These are phyloP conservation scores for Drosophila greeni DNA, from an alignment of 2,888 invertebrate genomes.

Conservation along the genomic window DNA sequence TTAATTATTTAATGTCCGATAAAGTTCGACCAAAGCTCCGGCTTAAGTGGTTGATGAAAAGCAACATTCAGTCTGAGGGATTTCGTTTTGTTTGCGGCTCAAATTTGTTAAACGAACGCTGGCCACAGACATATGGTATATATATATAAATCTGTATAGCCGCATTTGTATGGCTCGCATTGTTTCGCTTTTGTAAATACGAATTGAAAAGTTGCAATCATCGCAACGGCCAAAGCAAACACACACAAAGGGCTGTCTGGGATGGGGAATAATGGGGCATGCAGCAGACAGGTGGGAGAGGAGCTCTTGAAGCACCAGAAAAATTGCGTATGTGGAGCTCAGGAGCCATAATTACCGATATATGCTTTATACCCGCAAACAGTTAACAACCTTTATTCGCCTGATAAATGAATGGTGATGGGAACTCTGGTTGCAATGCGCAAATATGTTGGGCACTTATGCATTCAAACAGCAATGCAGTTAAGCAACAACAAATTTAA, in stretches of 20 bases:
- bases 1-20: conserved; percentile 12
- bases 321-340: conserved; percentile 21
- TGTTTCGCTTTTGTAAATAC: conserved; percentile 46
- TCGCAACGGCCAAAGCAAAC: conserved; percentile 31
- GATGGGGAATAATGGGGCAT: conserved; percentile 32
- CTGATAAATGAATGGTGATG: conserved; percentile 16
- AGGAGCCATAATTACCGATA: conserved; percentile 57
- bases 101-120: conserved; percentile 24
- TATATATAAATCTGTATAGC: conserved; percentile 3
- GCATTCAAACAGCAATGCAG: conserved; percentile 50
- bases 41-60: conserved; percentile 20
- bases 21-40: conserved; percentile 14
- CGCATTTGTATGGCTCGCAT: conserved; percentile 31
- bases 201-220: conserved; percentile 59
- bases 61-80: conserved; percentile 5
- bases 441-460: conserved; percentile 56
- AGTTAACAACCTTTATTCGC: conserved; percentile 38
- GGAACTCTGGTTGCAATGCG: conserved; percentile 13
- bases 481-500: conserved; percentile 48
- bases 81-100: conserved; percentile 23
- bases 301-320: conserved; percentile 20
- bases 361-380: conserved; percentile 39
- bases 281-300: conserved; percentile 39
- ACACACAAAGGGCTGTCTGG: conserved; percentile 17
- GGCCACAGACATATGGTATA: conserved; percentile 1